These are phyloP conservation scores for Mareca penelope DNA, from an alignment of 2,797 vertebrate species.

Conservation along the genomic window DNA sequence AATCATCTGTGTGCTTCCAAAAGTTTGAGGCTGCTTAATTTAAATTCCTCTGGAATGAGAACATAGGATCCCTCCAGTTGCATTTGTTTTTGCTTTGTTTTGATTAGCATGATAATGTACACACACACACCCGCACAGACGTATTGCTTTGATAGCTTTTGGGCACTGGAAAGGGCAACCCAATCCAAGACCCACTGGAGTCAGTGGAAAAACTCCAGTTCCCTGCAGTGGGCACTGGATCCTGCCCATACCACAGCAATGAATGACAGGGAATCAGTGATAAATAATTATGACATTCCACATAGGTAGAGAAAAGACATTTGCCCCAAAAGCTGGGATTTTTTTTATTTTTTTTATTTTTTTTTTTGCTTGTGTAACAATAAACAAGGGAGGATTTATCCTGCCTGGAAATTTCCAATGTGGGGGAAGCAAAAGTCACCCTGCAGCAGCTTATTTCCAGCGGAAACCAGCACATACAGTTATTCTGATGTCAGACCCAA, in stretches of 20 bases:
- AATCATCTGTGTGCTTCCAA: neutral
- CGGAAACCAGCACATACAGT: neutral
- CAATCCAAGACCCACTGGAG: constrained; percentile 42
- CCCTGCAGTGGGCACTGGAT: constrained; percentile 33
- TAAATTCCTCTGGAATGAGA: constrained; percentile 60
- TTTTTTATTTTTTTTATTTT: neutral
- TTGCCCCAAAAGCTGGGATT: neutral
- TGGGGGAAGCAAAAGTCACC: neutral
- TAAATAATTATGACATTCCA: neutral
- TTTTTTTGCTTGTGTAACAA: neutral
- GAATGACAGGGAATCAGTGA: neutral
- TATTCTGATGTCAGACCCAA: neutral
- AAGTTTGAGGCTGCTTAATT: neutral
- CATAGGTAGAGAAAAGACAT: neutral
- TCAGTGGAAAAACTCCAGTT: constrained; percentile 39
- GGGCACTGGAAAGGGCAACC: constrained; percentile 25
- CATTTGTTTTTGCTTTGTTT: constrained; percentile 47
- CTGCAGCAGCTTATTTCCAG: neutral
- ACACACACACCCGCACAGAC: neutral
- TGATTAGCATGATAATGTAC: constrained; percentile 25
- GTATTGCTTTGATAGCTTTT: constrained; percentile 41
- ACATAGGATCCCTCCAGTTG: constrained; percentile 18
- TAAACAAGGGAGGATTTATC: neutral
- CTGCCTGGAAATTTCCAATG: neutral
- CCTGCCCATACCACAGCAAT: neutral